Conservation (phyloP, 35 echinoderm and acorn worm genomes). For the Ophiothrix spiculata region DNA sequence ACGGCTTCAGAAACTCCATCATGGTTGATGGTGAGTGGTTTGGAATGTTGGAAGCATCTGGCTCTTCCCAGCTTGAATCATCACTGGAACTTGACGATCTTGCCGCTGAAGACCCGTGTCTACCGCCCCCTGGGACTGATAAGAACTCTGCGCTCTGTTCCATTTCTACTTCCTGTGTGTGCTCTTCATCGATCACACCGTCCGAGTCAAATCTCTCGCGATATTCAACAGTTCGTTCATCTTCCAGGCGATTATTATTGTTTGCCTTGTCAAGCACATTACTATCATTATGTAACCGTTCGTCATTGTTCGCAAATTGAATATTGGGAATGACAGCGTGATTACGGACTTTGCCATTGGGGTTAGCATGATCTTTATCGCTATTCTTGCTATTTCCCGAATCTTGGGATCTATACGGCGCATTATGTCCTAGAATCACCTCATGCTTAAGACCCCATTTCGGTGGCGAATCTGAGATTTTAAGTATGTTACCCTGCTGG, state of each 20-base stretch:
- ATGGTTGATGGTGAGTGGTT: background rate
- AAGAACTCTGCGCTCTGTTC: background rate
- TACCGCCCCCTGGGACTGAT: background rate
- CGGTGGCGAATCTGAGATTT: conserved; percentile 54
- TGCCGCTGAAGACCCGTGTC: background rate
- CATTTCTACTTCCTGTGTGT: background rate
- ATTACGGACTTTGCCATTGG: background rate
- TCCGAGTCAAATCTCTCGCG: background rate
- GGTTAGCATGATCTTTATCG: background rate
- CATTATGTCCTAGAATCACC: conserved; percentile 37
- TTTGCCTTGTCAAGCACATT: background rate
- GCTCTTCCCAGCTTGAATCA: conserved; percentile 28
- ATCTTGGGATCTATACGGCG: conserved; percentile 11
- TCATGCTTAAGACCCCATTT: conserved; percentile 71
- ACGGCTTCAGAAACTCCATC: conserved; percentile 24
- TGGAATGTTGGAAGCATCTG: conserved; percentile 6
- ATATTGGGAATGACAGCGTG: conserved; percentile 10
- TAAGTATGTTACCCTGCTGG: conserved; percentile 40
- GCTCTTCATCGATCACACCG: background rate
- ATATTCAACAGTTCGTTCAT: conserved; percentile 28
- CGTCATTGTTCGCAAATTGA: conserved; percentile 10
- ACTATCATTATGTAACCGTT: background rate
- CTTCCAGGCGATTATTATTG: conserved; percentile 1
- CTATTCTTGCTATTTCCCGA: conserved; percentile 6
- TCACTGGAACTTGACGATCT: conserved; percentile 37